A percentile compares a stretch with the other conserved stretches of the same genome.
phyloP scores from a whole-genome alignment of 2,113 vertebrate genomes.

The Gymnocephalus cernua region DNA sequence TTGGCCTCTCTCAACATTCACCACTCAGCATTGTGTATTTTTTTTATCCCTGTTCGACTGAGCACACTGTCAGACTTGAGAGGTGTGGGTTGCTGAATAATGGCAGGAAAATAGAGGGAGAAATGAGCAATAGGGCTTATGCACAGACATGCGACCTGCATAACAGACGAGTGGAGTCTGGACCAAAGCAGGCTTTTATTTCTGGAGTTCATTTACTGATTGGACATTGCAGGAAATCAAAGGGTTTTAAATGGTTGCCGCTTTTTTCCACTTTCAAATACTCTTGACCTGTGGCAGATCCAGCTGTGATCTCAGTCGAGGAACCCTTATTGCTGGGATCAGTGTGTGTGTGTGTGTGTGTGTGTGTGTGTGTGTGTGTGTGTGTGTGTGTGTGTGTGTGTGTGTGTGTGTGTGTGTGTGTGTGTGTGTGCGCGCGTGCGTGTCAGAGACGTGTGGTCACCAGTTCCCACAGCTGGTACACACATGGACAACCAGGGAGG shows the following conservation, averaged over 20 bases:
- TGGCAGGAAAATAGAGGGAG: conserved; percentile 39
- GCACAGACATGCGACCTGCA: conserved; percentile 47
- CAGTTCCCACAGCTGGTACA: conserved; percentile 74
- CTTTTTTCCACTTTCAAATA: conserved; percentile 30
- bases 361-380: conserved; percentile 18
- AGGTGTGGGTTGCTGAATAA: conserved; percentile 58
- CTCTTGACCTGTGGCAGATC: conserved; percentile 51
- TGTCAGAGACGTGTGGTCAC: conserved; percentile 51
- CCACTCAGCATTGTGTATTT: conserved; percentile 58
- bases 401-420: conserved; percentile 11
- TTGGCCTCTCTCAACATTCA: conserved; percentile 49
- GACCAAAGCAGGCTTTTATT: conserved; percentile 30
- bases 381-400: conserved; percentile 7
- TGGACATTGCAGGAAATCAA: conserved; percentile 55
- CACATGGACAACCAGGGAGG: conserved; percentile 74
- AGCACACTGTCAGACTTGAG: conserved; percentile 20
- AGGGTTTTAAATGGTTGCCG: conserved; percentile 23
- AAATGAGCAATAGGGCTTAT: conserved; percentile 11
- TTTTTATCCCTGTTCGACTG: conserved; percentile 34
- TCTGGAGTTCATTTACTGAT: conserved; percentile 58
- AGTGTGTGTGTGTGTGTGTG: conserved; percentile 23
- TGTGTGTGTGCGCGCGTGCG: conserved; percentile 1
- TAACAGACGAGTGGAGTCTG: conserved; percentile 40
- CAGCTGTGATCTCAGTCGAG: conserved; percentile 64
- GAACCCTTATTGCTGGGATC: conserved; percentile 48